A percentile compares a stretch with the other conserved stretches of the same genome.
These are phyloP conservation scores for Pharmacophagus antenor DNA, from an alignment of 2,888 invertebrate genomes.

Conservation along the genomic window DNA sequence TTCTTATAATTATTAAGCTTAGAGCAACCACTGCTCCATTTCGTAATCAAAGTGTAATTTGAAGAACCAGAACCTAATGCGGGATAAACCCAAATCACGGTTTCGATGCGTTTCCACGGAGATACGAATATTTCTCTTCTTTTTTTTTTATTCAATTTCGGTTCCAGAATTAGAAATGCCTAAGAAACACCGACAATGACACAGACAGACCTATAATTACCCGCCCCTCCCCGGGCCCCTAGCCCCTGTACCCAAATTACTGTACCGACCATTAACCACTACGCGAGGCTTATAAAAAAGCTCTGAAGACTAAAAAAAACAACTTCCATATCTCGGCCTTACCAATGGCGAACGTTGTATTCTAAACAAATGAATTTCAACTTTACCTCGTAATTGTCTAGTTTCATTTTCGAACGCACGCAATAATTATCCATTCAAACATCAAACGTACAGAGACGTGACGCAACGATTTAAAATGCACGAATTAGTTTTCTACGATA, in stretches of 20 bases:
- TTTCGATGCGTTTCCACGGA: slow-evolving; percentile 34
- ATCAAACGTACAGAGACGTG: slow-evolving; percentile 1
- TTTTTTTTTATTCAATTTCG: slow-evolving; percentile 50
- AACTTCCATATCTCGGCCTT: slow-evolving; percentile 49
- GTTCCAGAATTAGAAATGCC: slow-evolving; percentile 58
- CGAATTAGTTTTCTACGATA: no score
- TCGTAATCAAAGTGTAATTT: slow-evolving; percentile 26
- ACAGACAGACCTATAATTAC: slow-evolving; percentile 75
- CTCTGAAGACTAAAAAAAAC: slow-evolving; percentile 49
- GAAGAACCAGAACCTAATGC: slow-evolving; percentile 22
- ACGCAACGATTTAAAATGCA: slow-evolving; percentile 17
- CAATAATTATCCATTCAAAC: background rate
- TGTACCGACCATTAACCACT: slow-evolving; percentile 69
- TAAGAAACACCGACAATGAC: slow-evolving; percentile 72
- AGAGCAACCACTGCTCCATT: background rate
- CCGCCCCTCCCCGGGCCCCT: slow-evolving; percentile 47
- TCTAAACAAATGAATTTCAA: slow-evolving; percentile 41
- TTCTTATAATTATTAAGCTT: background rate
- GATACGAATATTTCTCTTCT: slow-evolving; percentile 31
- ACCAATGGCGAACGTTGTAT: slow-evolving; percentile 52
- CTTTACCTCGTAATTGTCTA: slow-evolving; percentile 33
- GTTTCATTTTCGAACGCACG: slow-evolving; percentile 5
- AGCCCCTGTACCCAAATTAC: slow-evolving; percentile 63
- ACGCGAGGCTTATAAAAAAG: slow-evolving; percentile 71
- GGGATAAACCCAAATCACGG: slow-evolving; percentile 33